A percentile compares a stretch with the other conserved stretches of the same genome.
These are phyloP conservation scores for Phacellophora camtschatica DNA, from an alignment of 30 jellyfish, hydroid and myxozoan species.

Conservation along the genomic window DNA sequence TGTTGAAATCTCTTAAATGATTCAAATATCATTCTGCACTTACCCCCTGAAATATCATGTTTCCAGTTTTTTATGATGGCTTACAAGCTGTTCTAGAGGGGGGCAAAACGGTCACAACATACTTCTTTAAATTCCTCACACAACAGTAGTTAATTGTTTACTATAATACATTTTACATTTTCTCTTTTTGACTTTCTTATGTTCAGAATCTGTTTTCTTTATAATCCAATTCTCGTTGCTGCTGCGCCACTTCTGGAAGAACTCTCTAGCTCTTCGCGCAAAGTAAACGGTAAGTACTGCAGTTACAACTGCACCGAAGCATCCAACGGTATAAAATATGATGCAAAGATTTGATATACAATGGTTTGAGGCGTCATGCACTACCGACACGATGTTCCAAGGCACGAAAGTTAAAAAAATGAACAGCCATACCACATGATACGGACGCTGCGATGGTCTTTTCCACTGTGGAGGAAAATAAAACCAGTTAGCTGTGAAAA, in stretches of 20 bases:
- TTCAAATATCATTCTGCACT: no score
- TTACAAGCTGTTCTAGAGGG: no score
- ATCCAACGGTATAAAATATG: conserved; percentile 75
- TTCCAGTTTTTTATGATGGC: no score
- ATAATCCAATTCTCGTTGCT: conserved; percentile 72
- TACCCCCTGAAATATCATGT: no score
- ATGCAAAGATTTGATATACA: conserved; percentile 77
- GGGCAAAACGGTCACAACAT: no score
- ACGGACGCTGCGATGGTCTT: conserved; percentile 78
- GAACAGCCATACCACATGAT: conserved; percentile 58
- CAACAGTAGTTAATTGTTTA: no score
- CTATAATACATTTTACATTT: no score
- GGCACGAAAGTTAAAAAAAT: conserved; percentile 54
- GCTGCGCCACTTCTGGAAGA: conserved; percentile 52
- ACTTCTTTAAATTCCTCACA: no score
- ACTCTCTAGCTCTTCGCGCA: conserved; percentile 47
- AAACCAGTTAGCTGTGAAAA: not conserved
- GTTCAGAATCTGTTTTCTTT: not conserved
- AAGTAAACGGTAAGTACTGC: conserved; percentile 49
- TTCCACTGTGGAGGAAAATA: conserved; percentile 55
- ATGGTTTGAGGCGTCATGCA: conserved; percentile 62
- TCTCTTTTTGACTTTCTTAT: no score
- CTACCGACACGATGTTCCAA: conserved; percentile 66
- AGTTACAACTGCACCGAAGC: conserved; percentile 70
- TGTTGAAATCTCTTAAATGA: no score